These are phyloP conservation scores for Thomomys bottae DNA, from an alignment of 2,113 vertebrate species.

Conservation along the genomic window DNA sequence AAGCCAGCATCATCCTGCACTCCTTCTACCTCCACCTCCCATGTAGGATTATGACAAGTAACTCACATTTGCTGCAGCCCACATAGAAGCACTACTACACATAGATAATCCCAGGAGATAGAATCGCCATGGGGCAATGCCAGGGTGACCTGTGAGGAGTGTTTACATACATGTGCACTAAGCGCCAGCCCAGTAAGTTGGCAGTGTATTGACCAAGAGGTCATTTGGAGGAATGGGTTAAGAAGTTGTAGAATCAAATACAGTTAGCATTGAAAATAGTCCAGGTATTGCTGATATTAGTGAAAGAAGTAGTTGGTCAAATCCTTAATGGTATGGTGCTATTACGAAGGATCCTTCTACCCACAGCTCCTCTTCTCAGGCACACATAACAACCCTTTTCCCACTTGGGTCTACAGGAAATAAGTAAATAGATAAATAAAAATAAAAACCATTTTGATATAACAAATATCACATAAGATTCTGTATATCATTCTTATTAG, in stretches of 20 bases:
- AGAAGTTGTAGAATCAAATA: constrained; percentile 64
- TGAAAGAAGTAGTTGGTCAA: constrained; percentile 57
- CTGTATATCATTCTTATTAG: background rate
- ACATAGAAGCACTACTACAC: constrained; percentile 79
- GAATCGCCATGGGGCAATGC: constrained; percentile 7
- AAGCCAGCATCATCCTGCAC: too few species aligned
- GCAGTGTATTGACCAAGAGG: constrained; percentile 52
- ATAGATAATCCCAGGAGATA: constrained; percentile 60
- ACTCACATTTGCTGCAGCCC: constrained; percentile 76
- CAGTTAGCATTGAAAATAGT: constrained; percentile 28
- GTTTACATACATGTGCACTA: constrained; percentile 78
- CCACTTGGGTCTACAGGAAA: too few species aligned
- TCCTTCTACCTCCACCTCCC: too few species aligned
- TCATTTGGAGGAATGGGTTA: constrained; percentile 61
- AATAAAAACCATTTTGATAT: constrained; percentile 61
- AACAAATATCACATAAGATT: constrained; percentile 40
- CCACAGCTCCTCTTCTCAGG: too few species aligned
- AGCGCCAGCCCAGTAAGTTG: constrained; percentile 67
- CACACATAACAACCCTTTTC: too few species aligned
- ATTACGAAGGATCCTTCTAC: too few species aligned
- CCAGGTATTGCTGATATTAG: constrained; percentile 7
- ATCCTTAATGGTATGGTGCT: constrained; percentile 61
- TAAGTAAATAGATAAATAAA: too few species aligned
- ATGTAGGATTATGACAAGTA: constrained; percentile 57
- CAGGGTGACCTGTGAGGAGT: constrained; percentile 62